These are phyloP conservation scores for Chionomys nivalis DNA, from an alignment of 2,113 vertebrate genomes.

Conservation along the genomic window DNA sequence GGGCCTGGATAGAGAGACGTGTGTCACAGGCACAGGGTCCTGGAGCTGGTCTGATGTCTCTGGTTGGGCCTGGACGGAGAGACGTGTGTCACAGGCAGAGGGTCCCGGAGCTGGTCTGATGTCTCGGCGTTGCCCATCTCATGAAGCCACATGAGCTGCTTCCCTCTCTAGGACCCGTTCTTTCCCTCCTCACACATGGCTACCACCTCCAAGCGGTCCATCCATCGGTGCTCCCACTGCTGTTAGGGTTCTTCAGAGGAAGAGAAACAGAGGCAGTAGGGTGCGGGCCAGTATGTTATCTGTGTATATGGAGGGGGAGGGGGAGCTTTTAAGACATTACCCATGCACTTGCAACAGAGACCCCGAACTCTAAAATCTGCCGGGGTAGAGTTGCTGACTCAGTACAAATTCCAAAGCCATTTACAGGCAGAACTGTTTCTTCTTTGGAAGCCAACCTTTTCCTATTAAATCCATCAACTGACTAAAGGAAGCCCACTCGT, in stretches of 20 bases:
- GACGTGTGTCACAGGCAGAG: background rate
- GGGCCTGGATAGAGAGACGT: background rate
- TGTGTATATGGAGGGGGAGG: background rate
- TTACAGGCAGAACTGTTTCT: background rate
- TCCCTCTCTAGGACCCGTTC: background rate
- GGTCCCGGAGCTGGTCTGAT: background rate
- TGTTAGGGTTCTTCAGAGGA: background rate
- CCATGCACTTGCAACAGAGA: background rate
- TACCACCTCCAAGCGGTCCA: background rate
- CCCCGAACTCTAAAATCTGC: background rate
- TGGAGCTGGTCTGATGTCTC: background rate
- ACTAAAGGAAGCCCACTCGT: background rate
- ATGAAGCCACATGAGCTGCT: background rate
- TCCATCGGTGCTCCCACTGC: background rate
- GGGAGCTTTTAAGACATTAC: background rate
- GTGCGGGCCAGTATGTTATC: background rate
- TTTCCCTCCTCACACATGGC: background rate
- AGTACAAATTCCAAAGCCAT: background rate
- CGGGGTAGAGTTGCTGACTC: background rate
- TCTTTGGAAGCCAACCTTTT: background rate
- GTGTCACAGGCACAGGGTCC: background rate
- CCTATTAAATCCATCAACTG: background rate
- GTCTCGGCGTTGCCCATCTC: background rate
- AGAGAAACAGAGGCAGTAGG: background rate
- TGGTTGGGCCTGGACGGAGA: background rate